phyloP scores from a whole-genome alignment of 2,113 vertebrate genomes.

The Neolamprologus devosi region DNA sequence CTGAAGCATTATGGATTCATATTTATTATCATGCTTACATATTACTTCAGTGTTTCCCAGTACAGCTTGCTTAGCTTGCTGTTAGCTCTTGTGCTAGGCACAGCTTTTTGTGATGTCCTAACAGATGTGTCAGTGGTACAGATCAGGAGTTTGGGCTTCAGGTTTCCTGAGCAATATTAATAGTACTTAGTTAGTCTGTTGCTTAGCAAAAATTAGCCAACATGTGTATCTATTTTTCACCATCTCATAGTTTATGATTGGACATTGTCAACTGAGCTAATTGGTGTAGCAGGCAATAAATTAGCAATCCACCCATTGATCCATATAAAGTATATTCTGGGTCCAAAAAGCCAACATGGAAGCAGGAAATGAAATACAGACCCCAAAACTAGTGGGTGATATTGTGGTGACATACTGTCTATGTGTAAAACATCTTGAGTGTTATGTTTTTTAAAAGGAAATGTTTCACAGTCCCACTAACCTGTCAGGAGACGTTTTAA shows the following conservation, averaged over 20 bases:
- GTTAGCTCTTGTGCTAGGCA: background rate
- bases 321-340: background rate
- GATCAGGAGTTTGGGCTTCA: background rate
- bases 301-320: background rate
- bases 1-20: background rate
- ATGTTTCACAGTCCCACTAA: background rate
- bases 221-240: background rate
- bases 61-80: background rate
- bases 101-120: background rate
- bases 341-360: background rate
- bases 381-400: background rate
- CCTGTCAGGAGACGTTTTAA: background rate
- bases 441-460: background rate
- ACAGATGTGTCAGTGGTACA: background rate
- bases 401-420: background rate
- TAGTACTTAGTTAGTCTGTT: background rate
- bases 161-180: background rate
- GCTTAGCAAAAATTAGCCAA: background rate
- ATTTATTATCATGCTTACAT: accelerated
- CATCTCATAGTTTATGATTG: background rate
- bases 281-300: background rate
- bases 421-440: background rate
- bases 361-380: background rate
- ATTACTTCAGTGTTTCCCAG: background rate
- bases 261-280: background rate